These are phyloP conservation scores for Dicrurus megarhynchus DNA, from an alignment of 2,113 vertebrate genomes.

Conservation along the genomic window DNA sequence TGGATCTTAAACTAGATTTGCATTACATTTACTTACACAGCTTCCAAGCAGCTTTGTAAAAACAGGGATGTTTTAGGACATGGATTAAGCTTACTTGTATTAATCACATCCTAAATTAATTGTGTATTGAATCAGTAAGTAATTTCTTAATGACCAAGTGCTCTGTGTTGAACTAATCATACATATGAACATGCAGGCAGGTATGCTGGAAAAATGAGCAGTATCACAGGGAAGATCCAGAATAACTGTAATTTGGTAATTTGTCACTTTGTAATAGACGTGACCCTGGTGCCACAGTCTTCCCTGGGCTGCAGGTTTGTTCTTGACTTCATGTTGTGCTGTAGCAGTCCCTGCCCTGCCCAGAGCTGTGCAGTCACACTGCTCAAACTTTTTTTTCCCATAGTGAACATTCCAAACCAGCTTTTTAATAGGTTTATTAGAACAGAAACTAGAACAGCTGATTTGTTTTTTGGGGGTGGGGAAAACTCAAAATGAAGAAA, in stretches of 20 bases:
- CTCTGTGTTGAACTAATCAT: not conserved
- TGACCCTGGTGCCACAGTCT: not conserved
- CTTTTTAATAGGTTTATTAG: not conserved
- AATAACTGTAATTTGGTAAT: not conserved
- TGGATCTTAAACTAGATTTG: not conserved
- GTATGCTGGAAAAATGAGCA: not conserved
- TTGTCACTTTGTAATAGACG: rapidly evolving
- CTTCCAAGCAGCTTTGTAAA: not conserved
- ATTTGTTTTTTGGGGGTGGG: not conserved
- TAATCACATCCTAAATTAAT: not conserved
- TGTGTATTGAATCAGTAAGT: not conserved
- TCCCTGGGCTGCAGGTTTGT: not conserved
- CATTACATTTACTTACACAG: not conserved
- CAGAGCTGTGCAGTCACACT: not conserved
- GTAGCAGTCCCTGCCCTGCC: not conserved
- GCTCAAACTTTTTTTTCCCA: not conserved
- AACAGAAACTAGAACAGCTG: not conserved
- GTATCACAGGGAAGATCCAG: not conserved
- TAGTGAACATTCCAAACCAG: not conserved
- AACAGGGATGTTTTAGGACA: not conserved
- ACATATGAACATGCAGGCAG: not conserved
- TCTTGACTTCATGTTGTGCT: not conserved
- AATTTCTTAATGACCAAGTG: not conserved
- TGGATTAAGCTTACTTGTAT: not conserved
- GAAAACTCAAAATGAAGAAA: not conserved